Evolutionary conservation across 2,888 invertebrate species (phyloP), one percentile per base, ranked within the genome.

Genomic region (Acheta domesticus): DNA sequence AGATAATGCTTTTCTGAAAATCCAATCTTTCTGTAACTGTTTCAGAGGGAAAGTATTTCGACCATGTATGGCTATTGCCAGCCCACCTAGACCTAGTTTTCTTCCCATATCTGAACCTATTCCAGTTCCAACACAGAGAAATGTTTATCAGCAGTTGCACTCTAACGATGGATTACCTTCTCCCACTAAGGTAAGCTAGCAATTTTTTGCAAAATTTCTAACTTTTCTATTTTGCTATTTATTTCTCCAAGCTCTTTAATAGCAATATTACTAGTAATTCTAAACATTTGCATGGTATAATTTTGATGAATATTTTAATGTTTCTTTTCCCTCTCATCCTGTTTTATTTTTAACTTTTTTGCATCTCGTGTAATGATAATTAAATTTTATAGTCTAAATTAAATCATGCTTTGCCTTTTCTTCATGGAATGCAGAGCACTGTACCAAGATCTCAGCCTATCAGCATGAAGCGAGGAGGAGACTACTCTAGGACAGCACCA

Each of bases 381-480:
- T 36, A 36, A 4, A 36, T 36, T 36, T 36, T 8, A 36, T 36
- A 8, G 36, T 8, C 36, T 36, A 36, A 36, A 36, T 8, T 36
- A 5, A 36, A 36, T 36, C 36, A 36, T 36, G 36, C 36, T 8
- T 4, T 36, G 23, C 8, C 8, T 36, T 36, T 36, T 36, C 36
- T 36, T 36, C 36, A 36, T 36, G 36, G 8, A 36, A 36, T 80
- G 36, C 81, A 84, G 84, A 89, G 88, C 83, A 87, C 89, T 83
- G 91, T 95, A 82, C 95, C 95, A 78, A 91, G 95, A 83, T 95
- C 96, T 81, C 94, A 95, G 86, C 96, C 96, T 21, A 96, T 96
- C 84, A 94, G 92, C 85, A 94, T 95, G 89, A 93, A 92, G 84
- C 91, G 94, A 80, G 91, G 92, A 81, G 84, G 84, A 77, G 85